Evolutionary conservation across 2,888 invertebrate genomes (phyloP).

Genomic region (Acholoe squamosa): DNA sequence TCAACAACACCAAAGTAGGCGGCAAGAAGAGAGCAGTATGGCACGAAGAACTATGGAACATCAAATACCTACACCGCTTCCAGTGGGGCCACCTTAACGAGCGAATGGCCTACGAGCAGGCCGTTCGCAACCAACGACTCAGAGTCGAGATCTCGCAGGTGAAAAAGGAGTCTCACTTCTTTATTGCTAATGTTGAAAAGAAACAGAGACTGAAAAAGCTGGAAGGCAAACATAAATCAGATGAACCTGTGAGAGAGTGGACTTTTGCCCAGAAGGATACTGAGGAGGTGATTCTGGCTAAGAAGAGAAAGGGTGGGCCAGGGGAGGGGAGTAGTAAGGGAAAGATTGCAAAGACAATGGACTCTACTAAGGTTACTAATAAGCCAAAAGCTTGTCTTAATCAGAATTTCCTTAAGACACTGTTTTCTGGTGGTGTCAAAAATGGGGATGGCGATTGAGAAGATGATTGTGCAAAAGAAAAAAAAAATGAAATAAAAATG

Average conservation of each 20-base stretch:
- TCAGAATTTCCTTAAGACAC: constrained; percentile 72
- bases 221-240: constrained; percentile 73
- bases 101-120: constrained; percentile 95
- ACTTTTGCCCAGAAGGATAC: constrained; percentile 74
- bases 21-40: constrained; percentile 93
- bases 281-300: constrained; percentile 74
- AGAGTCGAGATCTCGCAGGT: constrained; percentile 94
- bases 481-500: too few species aligned
- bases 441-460: neutral
- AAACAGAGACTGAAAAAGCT: constrained; percentile 86
- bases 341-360: neutral
- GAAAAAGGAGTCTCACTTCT: constrained; percentile 94
- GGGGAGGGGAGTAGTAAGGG: neutral
- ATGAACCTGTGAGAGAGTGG: constrained; percentile 66
- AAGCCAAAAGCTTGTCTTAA: constrained; percentile 68
- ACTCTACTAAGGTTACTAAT: constrained; percentile 26
- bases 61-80: constrained; percentile 96
- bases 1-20: constrained; percentile 90
- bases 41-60: constrained; percentile 96
- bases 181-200: constrained; percentile 90
- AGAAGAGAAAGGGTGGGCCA: constrained; percentile 66
- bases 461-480: too few species aligned
- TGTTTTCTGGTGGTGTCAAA: constrained; percentile 73
- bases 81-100: constrained; percentile 98
- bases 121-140: constrained; percentile 93